Percentiles rank a stretch among this genome's conserved stretches.
These are phyloP conservation scores for Matsumyia berberina DNA, from an alignment of 2,888 invertebrate genomes.

Conservation along the genomic window DNA sequence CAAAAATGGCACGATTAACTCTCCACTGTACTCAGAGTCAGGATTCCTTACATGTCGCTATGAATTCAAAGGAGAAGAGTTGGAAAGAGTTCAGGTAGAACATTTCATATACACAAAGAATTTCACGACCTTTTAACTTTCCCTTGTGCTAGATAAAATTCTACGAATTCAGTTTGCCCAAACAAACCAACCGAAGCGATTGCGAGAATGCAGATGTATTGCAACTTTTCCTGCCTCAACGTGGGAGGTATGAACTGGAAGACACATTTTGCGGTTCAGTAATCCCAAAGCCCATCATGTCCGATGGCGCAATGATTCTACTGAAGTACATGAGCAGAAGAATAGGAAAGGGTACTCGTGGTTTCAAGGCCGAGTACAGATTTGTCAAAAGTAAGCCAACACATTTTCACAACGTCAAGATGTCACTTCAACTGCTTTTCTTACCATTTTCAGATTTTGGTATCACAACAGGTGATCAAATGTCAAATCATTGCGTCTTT, in stretches of 20 bases:
- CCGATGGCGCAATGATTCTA: conserved; percentile 93
- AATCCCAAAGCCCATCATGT: conserved; percentile 95
- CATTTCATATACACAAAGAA: background rate
- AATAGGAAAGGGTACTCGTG: conserved; percentile 91
- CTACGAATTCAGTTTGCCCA: conserved; percentile 83
- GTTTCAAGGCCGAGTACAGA: conserved; percentile 94
- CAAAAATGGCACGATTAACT: conserved; percentile 93
- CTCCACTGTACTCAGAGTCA: conserved; percentile 87
- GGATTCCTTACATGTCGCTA: conserved; percentile 88
- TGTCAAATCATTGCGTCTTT: conserved; percentile 93
- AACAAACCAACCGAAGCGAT: conserved; percentile 80
- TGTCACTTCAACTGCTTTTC: conserved; percentile 9
- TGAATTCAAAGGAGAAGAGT: conserved; percentile 94
- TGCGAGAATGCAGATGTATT: conserved; percentile 82
- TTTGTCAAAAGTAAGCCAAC: conserved; percentile 93
- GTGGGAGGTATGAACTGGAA: conserved; percentile 93
- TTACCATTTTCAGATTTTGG: conserved; percentile 90
- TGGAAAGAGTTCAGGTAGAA: conserved; percentile 92
- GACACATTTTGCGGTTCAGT: conserved; percentile 93
- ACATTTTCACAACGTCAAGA: background rate
- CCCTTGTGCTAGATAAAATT: conserved; percentile 81
- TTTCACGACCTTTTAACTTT: background rate
- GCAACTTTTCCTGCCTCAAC: conserved; percentile 90
- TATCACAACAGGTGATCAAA: conserved; percentile 91
- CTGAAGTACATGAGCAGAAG: conserved; percentile 93